A percentile compares a stretch with the other conserved stretches of the same genome.
Conservation (phyloP, 2,113 vertebrate genomes). For the Paralichthys olivaceus region DNA sequence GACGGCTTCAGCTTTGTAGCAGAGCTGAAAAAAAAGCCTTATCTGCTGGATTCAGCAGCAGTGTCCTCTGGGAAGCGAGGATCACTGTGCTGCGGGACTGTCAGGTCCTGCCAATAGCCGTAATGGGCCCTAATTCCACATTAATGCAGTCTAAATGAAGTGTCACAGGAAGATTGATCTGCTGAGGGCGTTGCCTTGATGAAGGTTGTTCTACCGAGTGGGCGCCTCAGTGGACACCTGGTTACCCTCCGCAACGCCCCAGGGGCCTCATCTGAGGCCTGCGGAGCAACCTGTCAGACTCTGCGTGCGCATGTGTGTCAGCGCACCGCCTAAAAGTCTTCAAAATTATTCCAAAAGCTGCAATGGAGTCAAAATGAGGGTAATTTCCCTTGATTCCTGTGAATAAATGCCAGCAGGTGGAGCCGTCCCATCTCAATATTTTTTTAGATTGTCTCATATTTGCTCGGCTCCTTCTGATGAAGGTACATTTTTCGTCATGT, state of each 20-base stretch:
- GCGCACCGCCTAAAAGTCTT: constrained; percentile 37
- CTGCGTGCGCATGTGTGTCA: background rate
- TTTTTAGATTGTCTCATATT: constrained; percentile 64
- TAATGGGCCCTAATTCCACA: constrained; percentile 93
- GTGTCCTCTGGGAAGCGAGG: constrained; percentile 78
- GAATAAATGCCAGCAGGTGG: constrained; percentile 56
- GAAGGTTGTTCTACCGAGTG: constrained; percentile 78
- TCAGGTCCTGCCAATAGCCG: constrained; percentile 87
- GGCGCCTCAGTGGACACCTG: constrained; percentile 83
- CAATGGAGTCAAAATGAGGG: constrained; percentile 36
- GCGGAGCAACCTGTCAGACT: constrained; percentile 61
- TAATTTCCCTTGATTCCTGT: constrained; percentile 51
- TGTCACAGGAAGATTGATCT: constrained; percentile 95
- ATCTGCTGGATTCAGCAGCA: constrained; percentile 86
- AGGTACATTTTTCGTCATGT: constrained; percentile 64
- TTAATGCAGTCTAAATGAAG: constrained; percentile 97
- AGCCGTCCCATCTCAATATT: constrained; percentile 46
- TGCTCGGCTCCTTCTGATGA: constrained; percentile 59
- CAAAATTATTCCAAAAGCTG: constrained; percentile 26
- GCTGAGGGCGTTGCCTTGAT: constrained; percentile 86
- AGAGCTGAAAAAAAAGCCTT: constrained; percentile 78
- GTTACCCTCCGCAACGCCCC: constrained; percentile 74
- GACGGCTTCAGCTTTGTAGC: constrained; percentile 80
- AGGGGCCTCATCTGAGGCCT: constrained; percentile 72
- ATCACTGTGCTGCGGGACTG: constrained; percentile 83